phyloP scores from a whole-genome alignment of 2,888 invertebrate genomes.

The Parnassius smintheus region DNA sequence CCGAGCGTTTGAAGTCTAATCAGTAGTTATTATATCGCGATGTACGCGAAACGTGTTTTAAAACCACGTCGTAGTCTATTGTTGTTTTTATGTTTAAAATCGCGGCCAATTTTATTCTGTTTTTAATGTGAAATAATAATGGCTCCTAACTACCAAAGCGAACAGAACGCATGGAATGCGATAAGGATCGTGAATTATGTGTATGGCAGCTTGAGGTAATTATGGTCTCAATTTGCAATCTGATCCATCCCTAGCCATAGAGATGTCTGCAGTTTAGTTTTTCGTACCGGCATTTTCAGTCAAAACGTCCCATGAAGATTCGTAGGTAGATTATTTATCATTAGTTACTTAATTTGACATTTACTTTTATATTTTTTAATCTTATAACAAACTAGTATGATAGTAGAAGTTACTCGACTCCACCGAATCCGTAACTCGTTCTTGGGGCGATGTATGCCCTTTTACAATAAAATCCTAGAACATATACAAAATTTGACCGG shows the following conservation, averaged over 20 bases:
- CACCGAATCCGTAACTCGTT: too few relatives aligned
- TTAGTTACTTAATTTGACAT: too few relatives aligned
- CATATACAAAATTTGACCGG: too few relatives aligned
- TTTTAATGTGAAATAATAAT: conserved; percentile 26
- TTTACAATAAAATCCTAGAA: too few relatives aligned
- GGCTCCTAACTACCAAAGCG: conserved; percentile 34
- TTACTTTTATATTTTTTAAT: too few relatives aligned
- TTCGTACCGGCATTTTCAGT: too few relatives aligned
- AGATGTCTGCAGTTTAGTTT: not conserved
- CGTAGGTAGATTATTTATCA: too few relatives aligned
- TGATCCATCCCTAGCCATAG: not conserved
- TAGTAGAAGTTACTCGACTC: too few relatives aligned
- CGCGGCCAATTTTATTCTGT: not conserved
- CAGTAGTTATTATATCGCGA: conserved; percentile 51
- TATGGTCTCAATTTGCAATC: not conserved
- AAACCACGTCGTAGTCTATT: conserved; percentile 1
- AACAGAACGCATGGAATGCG: conserved; percentile 40
- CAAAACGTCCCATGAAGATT: too few relatives aligned
- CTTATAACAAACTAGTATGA: too few relatives aligned
- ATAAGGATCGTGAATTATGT: conserved; percentile 37
- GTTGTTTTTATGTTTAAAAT: not conserved
- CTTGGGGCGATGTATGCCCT: too few relatives aligned
- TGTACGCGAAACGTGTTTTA: conserved; percentile 37
- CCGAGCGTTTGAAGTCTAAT: conserved; percentile 35
- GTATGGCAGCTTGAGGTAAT: conserved; percentile 47